Base-by-base conservation (phyloP, 2,113 vertebrate genomes). In the Oreotrochilus melanogaster region DNA sequence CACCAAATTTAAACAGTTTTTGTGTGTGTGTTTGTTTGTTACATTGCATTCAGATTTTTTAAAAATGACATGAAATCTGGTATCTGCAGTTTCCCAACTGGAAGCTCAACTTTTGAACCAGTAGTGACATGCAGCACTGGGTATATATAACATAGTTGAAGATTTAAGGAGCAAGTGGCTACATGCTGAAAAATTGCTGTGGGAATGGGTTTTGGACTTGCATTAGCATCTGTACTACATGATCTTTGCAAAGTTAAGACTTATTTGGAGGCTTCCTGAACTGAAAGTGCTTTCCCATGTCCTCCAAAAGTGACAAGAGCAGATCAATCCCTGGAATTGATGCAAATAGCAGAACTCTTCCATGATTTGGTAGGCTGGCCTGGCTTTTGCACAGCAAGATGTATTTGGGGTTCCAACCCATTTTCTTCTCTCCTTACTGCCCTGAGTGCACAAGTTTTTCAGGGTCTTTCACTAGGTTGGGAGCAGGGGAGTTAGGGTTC, bases 51-150 rank as follows among this genome's bases (percentile, higher is more conserved):
- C 42, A 54, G 15, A 70, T 30, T 39, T 39, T 39, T 39, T 39
- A 37, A 37, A 60, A 0, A 12, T 7, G 8, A 19, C 33, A 6
- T 64, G 42, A 88, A 74, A 86, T 82, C 75, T 79, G 45, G 30
- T 72, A 35, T 80, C 93, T 93, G 58, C n/a, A 48, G 71, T 88
- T 88, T 88, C 48, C 45, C 60, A 76, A 93, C 62, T 86, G 54
- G 67, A 76, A 94, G 62, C 33, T 66, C 65, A n/a, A 19, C 70
- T 87, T 81, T 81, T 71, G 35, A 85, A n/a, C 60, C 22, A 62
- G 56, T 31, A 76, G 76, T 56, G 80, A 58, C 47, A 28, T 24
- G 57, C 53, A 67, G 57, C 53, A 71, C 33, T 62, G 61, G 50
- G 2, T 60, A 9, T 10, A 33, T 39, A 30, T 9, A 22, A 50